Base-by-base conservation (phyloP, 2,797 vertebrate genomes). In the Sebastes nivosus region DNA sequence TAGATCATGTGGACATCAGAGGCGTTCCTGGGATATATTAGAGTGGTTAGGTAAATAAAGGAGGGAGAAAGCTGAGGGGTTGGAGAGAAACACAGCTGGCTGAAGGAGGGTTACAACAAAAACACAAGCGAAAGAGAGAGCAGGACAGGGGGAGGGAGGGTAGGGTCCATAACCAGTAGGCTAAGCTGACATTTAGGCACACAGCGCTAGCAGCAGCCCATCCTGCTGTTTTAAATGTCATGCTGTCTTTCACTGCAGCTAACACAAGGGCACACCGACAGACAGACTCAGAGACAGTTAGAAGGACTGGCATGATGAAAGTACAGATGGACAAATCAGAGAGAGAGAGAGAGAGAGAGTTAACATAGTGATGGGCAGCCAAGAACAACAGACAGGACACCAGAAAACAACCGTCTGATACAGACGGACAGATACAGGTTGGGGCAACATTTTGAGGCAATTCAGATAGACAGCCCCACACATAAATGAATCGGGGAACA, bases 191-290 rank as follows among this genome's bases (percentile, higher is more conserved):
- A 93, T 94, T 94, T 91, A 86, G 83, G 75, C 77, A 67, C 82
- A 86, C 76, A 50, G 84, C n/a, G 71, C 76, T 67, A 79, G 77
- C 74, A 86, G 88, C 73, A 85, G 75, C 81, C 55, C 67, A 27
- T 89, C 84, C 89, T 80, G 87, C 87, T 85, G 78, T 68, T 89
- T 84, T 57, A 93, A 93, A 93, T 93, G 92, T 88, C 92, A 93
- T 25, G 69, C 61, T 67, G 87, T 84, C 80, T 89, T 80, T 89
- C 57, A 89, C 74, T 81, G 80, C 84, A 83, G 70, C 75, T 42
- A 72, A 82, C 77, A 78, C 82, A 88, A 80, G 81, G 85, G 69
- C 84, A 67, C 71, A 58, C 25, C 4, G 16, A 60, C 69, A 78
- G 86, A 61, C 80, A 55, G 73, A 50, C 57, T 6, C 32, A 52